Evolutionary conservation across 1,140 invertebrate genomes (phyloP), one percentile per base, ranked within the genome.

Genomic region (Homalodisca vitripennis): DNA sequence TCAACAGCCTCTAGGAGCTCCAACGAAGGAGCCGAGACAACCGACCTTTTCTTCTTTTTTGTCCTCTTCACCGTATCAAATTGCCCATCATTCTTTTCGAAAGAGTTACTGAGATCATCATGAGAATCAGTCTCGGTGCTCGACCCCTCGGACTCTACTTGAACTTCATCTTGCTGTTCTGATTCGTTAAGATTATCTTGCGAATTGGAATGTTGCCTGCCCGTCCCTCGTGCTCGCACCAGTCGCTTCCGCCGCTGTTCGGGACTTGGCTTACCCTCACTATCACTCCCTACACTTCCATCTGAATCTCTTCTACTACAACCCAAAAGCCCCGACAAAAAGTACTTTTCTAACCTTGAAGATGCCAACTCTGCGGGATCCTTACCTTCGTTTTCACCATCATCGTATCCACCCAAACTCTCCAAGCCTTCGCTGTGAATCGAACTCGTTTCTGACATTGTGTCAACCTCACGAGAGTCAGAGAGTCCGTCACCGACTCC

Each of bases 321-420:
- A 2, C 91, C 91, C 80, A 93, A 88, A 74, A 94, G 92, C 13
- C 91, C 92, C 0, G 90, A 91, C 0, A 94, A 79, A 79, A 95
- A 96, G 80, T 97, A 96, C 78, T 95, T 95, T 78, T 97, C 93
- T 46, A 95, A 77, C 24, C 93, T 84, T 0, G 92, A 94, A 0
- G 92, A 92, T 62, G 92, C 92, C 53, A 93, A 75, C 30, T 93
- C 91, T n/a, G 86, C 85, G 10, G 84, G 85, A 74, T 87, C 86
- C 60, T 76, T 72, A 3, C 34, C 60, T n/a, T 63, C 46, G 46
- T 77, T 75, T 1, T 73, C 73, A 29, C 73, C 72, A 27, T 82
- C 81, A 17, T 87, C 85, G 0, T 83, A 81, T 0, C 83, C 83
- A 1, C 83, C 82, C 12, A 86, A 72, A 0, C 90, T 91, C 74